Evolutionary conservation across 2,797 vertebrate genomes (phyloP), one percentile per base, ranked within the genome.

Genomic region (Diceros bicornis): DNA sequence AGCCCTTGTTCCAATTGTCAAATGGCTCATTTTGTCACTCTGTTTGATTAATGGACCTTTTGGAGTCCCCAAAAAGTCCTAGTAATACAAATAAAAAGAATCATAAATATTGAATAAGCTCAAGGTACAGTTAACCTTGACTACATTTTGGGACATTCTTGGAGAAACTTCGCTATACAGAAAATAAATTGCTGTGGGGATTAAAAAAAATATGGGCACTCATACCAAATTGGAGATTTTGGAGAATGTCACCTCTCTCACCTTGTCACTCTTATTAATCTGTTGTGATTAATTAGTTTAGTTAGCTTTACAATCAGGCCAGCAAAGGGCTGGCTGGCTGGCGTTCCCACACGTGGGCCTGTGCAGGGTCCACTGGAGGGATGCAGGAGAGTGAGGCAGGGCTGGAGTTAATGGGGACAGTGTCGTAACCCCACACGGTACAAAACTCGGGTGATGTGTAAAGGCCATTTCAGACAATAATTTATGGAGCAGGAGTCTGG

Each of bases 21-120:
- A 98, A 98, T 97, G 98, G 99, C 98, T 99, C 99, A 98, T 98
- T 99, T 99, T 99, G 99, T 99, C 99, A 99, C 99, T 99, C 98
- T 98, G 98, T 99, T 99, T 99, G 99, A 99, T 99, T 99, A 99
- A 99, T 99, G 99, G 99, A 98, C 99, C 99, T 98, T 99, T 98
- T 98, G 99, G 99, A 99, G 99, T 99, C 99, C 98, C 98, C 99
- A 96, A 97, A 98, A 98, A 98, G 98, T 98, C 98, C 98, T 98
- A 97, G 98, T 97, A 97, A 96, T 98, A 98, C 98, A 99, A 99
- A 99, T 98, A 98, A 98, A 98, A 98, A 98, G 98, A 98, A 98
- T 98, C 98, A 99, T 99, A 99, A 99, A 99, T 99, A 99, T 99
- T 99, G 98, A 99, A 99, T 99, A 99, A 98, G 98, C 98, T 98